Conservation (phyloP, 2,888 invertebrate species). For the Drosophila neoperkinsi region DNA sequence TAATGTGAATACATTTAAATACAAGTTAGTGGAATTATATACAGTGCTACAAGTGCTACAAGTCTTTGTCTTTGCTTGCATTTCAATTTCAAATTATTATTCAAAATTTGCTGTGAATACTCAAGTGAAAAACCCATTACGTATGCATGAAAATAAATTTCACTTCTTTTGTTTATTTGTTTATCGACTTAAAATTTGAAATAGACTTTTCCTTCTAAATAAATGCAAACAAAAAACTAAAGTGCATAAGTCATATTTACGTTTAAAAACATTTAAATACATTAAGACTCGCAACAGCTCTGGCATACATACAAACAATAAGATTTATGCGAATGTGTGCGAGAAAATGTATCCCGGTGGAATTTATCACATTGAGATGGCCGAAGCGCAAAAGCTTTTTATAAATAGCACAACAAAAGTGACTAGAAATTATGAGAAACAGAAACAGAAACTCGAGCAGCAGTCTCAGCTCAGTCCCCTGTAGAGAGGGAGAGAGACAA, state of each 20-base stretch:
- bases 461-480: not conserved
- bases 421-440: conserved; percentile 48
- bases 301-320: not conserved
- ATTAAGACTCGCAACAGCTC: not conserved
- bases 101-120: not conserved
- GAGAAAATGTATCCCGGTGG: conserved; percentile 21
- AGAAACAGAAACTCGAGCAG: conserved; percentile 13
- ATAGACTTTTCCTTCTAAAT: not conserved
- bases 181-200: not conserved
- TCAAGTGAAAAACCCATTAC: not conserved
- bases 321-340: not conserved
- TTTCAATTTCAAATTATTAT: not conserved
- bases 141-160: not conserved
- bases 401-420: conserved; percentile 59
- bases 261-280: conserved; percentile 4
- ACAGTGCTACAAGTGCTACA: not conserved
- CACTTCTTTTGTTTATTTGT: not conserved
- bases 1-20: conserved; percentile 5
- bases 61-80: not conserved
- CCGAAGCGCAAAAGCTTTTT: conserved; percentile 52
- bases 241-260: conserved; percentile 28
- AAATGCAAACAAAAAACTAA: not conserved
- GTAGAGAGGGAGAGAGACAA: conserved; percentile 1
- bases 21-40: not conserved
- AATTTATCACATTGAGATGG: conserved; percentile 25